These are phyloP conservation scores for Chrysotoxum bicinctum DNA, from an alignment of 2,888 invertebrate genomes.

Conservation along the genomic window DNA sequence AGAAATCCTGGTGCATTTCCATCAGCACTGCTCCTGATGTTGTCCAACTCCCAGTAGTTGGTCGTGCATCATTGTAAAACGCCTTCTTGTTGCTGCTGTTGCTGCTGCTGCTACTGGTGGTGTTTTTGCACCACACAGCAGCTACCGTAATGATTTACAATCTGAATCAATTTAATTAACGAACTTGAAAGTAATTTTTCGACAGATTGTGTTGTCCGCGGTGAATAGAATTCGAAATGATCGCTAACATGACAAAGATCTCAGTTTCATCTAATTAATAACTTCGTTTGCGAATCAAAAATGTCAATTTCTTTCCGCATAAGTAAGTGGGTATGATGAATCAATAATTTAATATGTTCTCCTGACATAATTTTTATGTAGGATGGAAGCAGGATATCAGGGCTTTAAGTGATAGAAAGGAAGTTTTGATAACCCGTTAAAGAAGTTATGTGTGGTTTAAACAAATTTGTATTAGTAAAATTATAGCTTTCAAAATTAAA, in stretches of 20 bases:
- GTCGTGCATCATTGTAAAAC: conserved; percentile 31
- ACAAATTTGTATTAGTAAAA: no score
- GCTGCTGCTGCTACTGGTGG: background rate
- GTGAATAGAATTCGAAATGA: conserved; percentile 65
- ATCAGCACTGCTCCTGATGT: conserved; percentile 12
- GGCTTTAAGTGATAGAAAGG: background rate
- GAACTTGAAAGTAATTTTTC: conserved; percentile 67
- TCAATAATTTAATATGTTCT: conserved; percentile 47
- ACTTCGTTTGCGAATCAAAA: conserved; percentile 23
- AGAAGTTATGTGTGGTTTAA: no score
- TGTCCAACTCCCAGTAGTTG: conserved; percentile 12
- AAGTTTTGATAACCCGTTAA: no score
- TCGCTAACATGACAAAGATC: conserved; percentile 64
- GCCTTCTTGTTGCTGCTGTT: conserved; percentile 16
- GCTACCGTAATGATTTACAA: conserved; percentile 60
- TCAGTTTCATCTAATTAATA: conserved; percentile 56
- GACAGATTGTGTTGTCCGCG: conserved; percentile 65
- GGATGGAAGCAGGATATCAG: conserved; percentile 32
- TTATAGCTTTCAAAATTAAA: no score
- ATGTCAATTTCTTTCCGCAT: conserved; percentile 31
- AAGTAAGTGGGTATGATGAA: conserved; percentile 58
- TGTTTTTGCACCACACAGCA: background rate
- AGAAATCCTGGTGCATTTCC: conserved; percentile 20
- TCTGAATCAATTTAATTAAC: conserved; percentile 58
- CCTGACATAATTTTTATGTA: conserved; percentile 36